phyloP scores from a whole-genome alignment of 1,140 invertebrate species.

The Cyphomyrmex costatus region DNA sequence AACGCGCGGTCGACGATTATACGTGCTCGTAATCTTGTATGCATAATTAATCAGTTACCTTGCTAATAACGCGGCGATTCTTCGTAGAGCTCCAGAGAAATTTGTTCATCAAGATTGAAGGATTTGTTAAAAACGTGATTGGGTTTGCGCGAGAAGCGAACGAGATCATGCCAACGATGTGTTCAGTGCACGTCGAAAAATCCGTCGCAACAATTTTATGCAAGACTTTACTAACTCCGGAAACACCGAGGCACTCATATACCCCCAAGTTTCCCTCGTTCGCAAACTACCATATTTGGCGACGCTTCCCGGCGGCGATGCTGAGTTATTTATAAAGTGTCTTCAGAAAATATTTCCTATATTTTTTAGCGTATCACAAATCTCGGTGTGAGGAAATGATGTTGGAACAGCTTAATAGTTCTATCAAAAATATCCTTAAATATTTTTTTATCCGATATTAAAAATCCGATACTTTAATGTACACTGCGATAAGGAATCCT shows the following conservation, averaged over 20 bases:
- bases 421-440: neutral
- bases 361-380: constrained; percentile 21
- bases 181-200: constrained; percentile 26
- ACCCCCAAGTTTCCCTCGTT: constrained; percentile 41
- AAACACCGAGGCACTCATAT: constrained; percentile 9
- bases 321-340: constrained; percentile 48
- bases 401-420: neutral
- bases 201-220: constrained; percentile 53
- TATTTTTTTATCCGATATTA: neutral
- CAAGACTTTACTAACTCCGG: constrained; percentile 37
- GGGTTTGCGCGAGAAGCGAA: neutral
- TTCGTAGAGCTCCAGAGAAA: neutral
- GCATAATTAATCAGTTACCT: constrained; percentile 41
- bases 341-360: constrained; percentile 33
- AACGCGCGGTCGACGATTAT: constrained; percentile 21
- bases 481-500: too few relatives aligned
- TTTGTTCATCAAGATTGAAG: constrained; percentile 29
- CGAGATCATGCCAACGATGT: neutral
- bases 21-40: constrained; percentile 36
- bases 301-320: constrained; percentile 10
- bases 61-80: constrained; percentile 13
- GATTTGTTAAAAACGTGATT: constrained; percentile 25
- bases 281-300: constrained; percentile 54
- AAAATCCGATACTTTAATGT: neutral
- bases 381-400: neutral